A percentile compares a stretch with the other conserved stretches of the same genome.
Evolutionary conservation across 2,113 vertebrate species (phyloP).

Genomic region (Butorides virescens): DNA sequence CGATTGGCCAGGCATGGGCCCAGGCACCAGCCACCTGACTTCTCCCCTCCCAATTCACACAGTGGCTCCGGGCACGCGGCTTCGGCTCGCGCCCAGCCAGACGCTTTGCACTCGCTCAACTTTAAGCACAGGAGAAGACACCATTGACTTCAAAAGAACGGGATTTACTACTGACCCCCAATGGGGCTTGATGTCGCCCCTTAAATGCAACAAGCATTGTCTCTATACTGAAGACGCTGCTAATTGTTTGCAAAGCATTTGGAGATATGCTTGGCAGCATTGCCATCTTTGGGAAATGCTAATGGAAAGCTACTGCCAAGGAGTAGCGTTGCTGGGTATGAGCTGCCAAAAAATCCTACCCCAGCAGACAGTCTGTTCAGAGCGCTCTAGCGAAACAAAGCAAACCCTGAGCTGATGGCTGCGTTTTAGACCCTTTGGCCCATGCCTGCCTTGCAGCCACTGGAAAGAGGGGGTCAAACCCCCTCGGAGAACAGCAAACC

Average conservation of each 20-base stretch:
- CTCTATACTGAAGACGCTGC: background rate
- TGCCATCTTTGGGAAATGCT: constrained; percentile 55
- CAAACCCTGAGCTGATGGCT: background rate
- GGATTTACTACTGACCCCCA: background rate
- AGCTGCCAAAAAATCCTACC: constrained; percentile 4
- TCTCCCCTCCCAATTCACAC: background rate
- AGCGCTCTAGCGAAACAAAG: background rate
- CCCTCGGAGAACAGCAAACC: background rate
- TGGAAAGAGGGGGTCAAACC: background rate
- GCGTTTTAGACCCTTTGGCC: background rate
- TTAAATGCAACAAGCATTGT: rapidly evolving
- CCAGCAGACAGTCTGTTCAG: background rate
- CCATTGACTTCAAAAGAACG: rapidly evolving
- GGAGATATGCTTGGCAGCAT: background rate
- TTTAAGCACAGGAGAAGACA: background rate
- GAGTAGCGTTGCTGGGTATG: background rate
- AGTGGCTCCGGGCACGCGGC: background rate
- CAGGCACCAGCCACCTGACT: background rate
- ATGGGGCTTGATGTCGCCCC: background rate
- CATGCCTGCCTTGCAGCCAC: background rate
- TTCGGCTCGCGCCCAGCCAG: background rate
- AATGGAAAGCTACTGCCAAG: background rate
- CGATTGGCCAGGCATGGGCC: background rate
- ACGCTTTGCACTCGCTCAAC: background rate
- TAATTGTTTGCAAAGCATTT: background rate